Evolutionary conservation across 2,797 vertebrate genomes (phyloP), one percentile per base, ranked within the genome.

Genomic region (Cyclura pinguis): DNA sequence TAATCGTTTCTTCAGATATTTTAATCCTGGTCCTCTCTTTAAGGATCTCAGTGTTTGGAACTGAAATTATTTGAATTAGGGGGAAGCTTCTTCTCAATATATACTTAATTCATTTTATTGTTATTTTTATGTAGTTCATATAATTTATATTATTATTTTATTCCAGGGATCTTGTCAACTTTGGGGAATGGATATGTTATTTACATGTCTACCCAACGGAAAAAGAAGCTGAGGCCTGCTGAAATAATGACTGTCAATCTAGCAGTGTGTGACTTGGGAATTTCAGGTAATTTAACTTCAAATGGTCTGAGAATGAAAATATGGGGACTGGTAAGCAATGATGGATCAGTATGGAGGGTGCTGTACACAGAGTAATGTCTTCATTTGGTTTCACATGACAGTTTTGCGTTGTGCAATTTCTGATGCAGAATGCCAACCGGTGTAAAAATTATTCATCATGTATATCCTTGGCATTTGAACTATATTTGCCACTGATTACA

Each of bases 171-270:
- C 88, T 81, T 99, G 94, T 98, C 98, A 72, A 97, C 98, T 80
- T 96, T 98, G 82, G 99, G 98, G 81, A 99, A 99, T 42, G 98
- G 99, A 13, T 99, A 98, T 87, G 98, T 99, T 96, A 97, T 99
- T 93, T 99, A 97, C 91, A 98, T 97, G 97, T 97, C 98, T 86
- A 96, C 97, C 94, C 98, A 97, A 96, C 94, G 98, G 86, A 99
- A 98, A 96, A 98, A 97, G 95, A 99, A 99, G 95, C 91, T 99
- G 95, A 98, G 97, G 94, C 98, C 99, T 13, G 98, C 98, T 16
- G 98, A 99, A 96, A 97, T 99, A 92, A 98, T 99, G 98, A 99
- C 98, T 1, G 96, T 99, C 91, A 99, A 99, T 96, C 96, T 99
- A 81, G 98, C 99, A 67, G 93, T 99, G 92, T 98, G 98, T 89